Percentiles rank a stretch among this genome's conserved stretches.
phyloP scores from a whole-genome alignment of 2,888 invertebrate species.

The Anagyrus pseudococci region DNA sequence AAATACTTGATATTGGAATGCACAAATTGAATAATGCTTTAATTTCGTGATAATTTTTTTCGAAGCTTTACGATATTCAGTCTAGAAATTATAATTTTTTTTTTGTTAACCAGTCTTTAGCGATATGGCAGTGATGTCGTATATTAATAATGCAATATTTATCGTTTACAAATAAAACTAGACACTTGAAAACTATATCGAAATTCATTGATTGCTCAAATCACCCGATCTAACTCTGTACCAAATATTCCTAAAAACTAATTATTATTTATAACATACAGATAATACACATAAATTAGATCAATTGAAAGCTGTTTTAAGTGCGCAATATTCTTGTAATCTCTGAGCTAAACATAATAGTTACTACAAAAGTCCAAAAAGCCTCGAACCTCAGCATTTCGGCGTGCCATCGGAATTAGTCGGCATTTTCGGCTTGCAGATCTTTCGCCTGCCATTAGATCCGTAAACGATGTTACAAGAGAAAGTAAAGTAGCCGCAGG shows the following conservation, averaged over 20 bases:
- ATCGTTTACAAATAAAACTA: conserved; percentile 26
- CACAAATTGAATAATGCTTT: conserved; percentile 13
- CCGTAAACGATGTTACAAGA: conserved; percentile 82
- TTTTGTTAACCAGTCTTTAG: conserved; percentile 26
- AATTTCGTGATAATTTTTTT: conserved; percentile 29
- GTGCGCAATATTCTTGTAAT: no score
- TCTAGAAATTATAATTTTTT: conserved; percentile 15
- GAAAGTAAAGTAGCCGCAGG: conserved; percentile 87
- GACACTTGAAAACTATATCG: conserved; percentile 10
- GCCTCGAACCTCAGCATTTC: conserved; percentile 44
- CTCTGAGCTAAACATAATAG: no score
- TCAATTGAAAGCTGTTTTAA: conserved; percentile 25
- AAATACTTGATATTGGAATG: conserved; percentile 29
- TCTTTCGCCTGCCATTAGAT: conserved; percentile 78
- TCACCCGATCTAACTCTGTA: no score
- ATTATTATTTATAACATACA: no score
- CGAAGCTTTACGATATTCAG: conserved; percentile 25
- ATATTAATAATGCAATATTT: conserved; percentile 23
- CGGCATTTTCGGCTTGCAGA: conserved; percentile 82
- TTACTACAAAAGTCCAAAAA: not conserved
- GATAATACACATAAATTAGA: no score
- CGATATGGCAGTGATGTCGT: conserved; percentile 28
- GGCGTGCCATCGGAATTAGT: conserved; percentile 78
- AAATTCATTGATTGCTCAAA: not conserved
- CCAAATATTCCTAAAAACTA: no score